Percentiles rank a stretch among this genome's conserved stretches.
These are phyloP conservation scores for Vannuccia rotundouncinata DNA, from an alignment of 2,888 invertebrate genomes.

Conservation along the genomic window DNA sequence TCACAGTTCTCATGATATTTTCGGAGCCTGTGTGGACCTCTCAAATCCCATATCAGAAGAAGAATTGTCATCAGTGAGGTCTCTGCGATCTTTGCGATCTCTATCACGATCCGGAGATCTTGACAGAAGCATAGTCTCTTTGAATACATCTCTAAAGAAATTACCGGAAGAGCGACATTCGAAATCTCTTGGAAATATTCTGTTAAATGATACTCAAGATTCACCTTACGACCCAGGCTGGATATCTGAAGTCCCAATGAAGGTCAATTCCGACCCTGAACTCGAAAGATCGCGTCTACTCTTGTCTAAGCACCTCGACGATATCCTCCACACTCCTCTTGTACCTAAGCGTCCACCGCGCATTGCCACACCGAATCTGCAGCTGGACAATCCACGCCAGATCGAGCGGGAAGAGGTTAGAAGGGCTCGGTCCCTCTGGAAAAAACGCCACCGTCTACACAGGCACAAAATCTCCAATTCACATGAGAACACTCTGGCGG, in stretches of 20 bases:
- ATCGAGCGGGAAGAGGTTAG: background rate
- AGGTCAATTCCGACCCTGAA: background rate
- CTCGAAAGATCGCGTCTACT: background rate
- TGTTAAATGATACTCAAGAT: background rate
- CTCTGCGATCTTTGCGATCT: background rate
- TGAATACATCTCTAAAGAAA: background rate
- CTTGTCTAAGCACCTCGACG: slow-evolving; percentile 28
- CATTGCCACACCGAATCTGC: background rate
- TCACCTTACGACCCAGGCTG: background rate
- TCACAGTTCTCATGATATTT: background rate
- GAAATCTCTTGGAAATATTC: background rate
- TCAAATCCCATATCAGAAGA: background rate
- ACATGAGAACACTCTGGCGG: background rate
- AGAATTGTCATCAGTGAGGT: background rate
- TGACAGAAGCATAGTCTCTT: background rate
- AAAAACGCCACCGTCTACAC: background rate
- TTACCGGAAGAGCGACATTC: background rate
- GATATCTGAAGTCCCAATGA: background rate
- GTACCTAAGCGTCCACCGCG: background rate
- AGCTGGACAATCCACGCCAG: background rate
- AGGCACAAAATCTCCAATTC: background rate
- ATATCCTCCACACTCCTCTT: slow-evolving; percentile 21
- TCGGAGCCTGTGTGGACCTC: background rate
- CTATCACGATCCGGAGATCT: background rate
- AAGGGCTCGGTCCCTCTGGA: background rate